Conservation (phyloP, 2,797 vertebrate genomes). For the Babyrousa celebensis region DNA sequence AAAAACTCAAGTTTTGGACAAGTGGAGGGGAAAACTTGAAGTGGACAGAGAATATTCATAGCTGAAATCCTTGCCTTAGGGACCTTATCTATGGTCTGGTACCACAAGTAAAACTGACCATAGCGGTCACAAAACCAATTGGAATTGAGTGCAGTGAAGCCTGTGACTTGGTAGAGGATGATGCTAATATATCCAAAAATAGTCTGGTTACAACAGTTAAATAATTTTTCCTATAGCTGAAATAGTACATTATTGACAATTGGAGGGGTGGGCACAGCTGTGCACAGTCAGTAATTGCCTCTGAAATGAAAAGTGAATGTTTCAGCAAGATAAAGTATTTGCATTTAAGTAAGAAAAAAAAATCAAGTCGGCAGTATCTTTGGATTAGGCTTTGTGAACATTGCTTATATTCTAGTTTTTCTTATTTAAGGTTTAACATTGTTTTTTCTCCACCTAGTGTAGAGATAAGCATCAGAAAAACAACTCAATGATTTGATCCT, state of each 20-base stretch:
- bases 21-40: background rate
- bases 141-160: slow-evolving; percentile 69
- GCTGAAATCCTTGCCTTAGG: slow-evolving; percentile 17
- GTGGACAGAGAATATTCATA: background rate
- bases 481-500: background rate
- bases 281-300: slow-evolving; percentile 80
- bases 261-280: slow-evolving; percentile 77
- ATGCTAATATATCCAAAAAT: slow-evolving; percentile 62
- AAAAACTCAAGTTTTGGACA: background rate
- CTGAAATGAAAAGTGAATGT: slow-evolving; percentile 81
- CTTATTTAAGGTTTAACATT: slow-evolving; percentile 59
- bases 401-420: slow-evolving; percentile 70
- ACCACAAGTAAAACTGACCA: background rate
- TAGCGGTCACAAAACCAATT: slow-evolving; percentile 14
- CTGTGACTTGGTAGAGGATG: slow-evolving; percentile 62
- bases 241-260: slow-evolving; percentile 79
- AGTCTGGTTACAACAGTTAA: slow-evolving; percentile 44
- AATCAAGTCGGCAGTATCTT: slow-evolving; percentile 73
- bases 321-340: slow-evolving; percentile 84
- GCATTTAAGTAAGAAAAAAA: slow-evolving; percentile 78
- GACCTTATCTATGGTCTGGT: slow-evolving; percentile 1
- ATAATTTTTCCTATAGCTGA: slow-evolving; percentile 47
- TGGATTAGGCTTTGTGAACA: slow-evolving; percentile 70
- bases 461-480: slow-evolving; percentile 57
- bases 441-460: slow-evolving; percentile 36